Conservation (phyloP, 2,797 vertebrate species). For the Darevskia nairensis region DNA sequence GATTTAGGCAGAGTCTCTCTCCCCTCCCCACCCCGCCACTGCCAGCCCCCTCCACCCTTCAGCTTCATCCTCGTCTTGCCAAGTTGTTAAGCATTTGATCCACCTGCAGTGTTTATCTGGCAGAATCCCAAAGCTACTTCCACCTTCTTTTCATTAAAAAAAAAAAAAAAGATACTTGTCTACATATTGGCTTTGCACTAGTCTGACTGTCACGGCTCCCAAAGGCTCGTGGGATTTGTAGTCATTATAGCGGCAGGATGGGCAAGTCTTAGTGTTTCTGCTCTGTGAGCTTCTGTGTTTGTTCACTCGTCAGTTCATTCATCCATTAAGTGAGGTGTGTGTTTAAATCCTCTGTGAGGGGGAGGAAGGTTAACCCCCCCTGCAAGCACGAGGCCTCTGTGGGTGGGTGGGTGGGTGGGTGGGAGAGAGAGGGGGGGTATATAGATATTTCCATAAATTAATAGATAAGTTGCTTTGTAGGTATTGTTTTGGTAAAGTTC, state of each 20-base stretch:
- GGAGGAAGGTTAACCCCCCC: no score
- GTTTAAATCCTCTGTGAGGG: no score
- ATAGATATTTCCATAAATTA: no score
- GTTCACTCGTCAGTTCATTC: no score
- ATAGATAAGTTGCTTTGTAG: no score
- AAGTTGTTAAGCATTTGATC: not conserved
- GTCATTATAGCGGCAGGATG: no score
- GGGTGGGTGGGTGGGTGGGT: no score
- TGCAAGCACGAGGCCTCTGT: no score
- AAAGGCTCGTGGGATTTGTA: not conserved
- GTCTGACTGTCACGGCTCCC: not conserved
- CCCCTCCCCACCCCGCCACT: not conserved
- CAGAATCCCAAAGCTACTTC: not conserved
- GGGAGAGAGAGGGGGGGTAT: no score
- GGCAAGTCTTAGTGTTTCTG: no score
- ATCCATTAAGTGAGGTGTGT: no score
- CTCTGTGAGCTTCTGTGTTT: no score
- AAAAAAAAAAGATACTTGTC: not conserved
- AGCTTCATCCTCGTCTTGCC: not conserved
- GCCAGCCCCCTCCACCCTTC: not conserved
- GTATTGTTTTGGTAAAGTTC: not conserved
- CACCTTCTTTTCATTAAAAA: not conserved
- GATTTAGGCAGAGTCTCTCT: not conserved
- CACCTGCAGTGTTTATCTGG: not conserved
- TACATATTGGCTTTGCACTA: not conserved